Evolutionary conservation across 2,888 invertebrate species (phyloP).

Genomic region (Gibbula magus): DNA sequence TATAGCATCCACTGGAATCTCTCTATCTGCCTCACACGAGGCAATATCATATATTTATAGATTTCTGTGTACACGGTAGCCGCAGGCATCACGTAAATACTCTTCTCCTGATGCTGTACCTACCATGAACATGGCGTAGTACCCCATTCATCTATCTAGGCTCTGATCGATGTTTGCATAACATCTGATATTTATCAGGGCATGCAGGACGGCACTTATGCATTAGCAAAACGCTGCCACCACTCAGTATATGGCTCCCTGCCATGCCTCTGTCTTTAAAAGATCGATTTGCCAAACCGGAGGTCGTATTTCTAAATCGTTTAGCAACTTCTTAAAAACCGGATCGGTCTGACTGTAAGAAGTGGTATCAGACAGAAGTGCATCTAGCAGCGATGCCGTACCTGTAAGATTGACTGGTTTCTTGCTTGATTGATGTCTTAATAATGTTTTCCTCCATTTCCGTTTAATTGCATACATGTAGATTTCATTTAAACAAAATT

Average conservation of each 20-base stretch:
- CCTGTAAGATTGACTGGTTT: no score
- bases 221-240: neutral
- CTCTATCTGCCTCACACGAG: no score
- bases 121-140: neutral
- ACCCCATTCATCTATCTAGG: neutral
- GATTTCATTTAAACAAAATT: no score
- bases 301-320: neutral
- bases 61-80: neutral
- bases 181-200: neutral
- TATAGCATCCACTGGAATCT: no score
- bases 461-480: no score
- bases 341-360: neutral
- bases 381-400: no score
- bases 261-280: neutral
- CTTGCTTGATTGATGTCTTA: no score
- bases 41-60: neutral
- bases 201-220: neutral
- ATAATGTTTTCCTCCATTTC: no score
- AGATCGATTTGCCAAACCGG: neutral
- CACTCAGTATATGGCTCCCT: neutral
- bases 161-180: neutral
- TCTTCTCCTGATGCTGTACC: neutral
- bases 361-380: neutral
- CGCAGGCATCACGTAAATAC: neutral
- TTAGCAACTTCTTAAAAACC: neutral